Conservation (phyloP, 2,113 vertebrate genomes). For the Scalopus aquaticus region DNA sequence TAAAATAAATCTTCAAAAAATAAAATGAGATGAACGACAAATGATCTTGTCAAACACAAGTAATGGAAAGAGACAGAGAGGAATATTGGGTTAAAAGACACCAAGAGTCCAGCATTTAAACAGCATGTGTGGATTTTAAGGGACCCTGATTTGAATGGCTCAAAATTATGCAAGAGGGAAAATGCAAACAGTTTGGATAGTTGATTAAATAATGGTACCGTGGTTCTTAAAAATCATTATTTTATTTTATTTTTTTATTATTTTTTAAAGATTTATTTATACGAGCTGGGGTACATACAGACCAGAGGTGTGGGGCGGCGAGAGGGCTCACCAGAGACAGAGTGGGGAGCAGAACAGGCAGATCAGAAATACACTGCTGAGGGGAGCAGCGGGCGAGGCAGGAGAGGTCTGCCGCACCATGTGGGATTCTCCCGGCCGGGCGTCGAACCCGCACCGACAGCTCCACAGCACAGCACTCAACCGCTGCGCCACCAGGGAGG, state of each 20-base stretch:
- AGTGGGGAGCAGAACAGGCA: too few species aligned
- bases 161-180: constrained; percentile 1
- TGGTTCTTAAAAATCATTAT: not conserved
- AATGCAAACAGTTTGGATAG: not conserved
- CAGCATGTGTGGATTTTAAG: not conserved
- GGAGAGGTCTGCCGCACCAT: too few species aligned
- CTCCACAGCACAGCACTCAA: too few species aligned
- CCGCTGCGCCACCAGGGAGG: too few species aligned
- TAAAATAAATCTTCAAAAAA: too few species aligned
- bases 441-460: too few species aligned
- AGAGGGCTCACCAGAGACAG: too few species aligned
- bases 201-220: not conserved
- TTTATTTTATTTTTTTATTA: not conserved
- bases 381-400: too few species aligned
- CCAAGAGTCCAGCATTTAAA: not conserved
- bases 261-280: not conserved
- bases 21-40: constrained; percentile 17
- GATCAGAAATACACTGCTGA: too few species aligned
- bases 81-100: not conserved
- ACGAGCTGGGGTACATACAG: not conserved
- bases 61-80: not conserved
- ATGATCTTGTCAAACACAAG: not conserved
- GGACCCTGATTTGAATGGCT: not conserved
- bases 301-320: too few species aligned
- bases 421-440: too few species aligned